Conservation (phyloP, 1,140 invertebrate genomes). For the Vanessa atalanta region DNA sequence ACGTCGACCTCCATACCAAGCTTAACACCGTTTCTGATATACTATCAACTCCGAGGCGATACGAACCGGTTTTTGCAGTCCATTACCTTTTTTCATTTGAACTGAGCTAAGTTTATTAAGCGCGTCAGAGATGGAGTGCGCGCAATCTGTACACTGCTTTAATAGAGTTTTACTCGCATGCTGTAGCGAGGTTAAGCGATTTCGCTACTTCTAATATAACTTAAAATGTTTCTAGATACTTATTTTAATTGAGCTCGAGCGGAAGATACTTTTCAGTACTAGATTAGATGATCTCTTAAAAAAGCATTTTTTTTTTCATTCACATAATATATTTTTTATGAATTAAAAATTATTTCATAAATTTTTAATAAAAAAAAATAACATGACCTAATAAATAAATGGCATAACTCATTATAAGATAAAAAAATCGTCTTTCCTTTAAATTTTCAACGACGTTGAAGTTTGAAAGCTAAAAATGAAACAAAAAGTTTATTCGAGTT, state of each 20-base stretch:
- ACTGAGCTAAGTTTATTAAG: conserved; percentile 59
- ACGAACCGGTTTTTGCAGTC: conserved; percentile 56
- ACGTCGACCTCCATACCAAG: background rate
- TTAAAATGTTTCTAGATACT: conserved; percentile 7
- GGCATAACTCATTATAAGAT: too few species aligned
- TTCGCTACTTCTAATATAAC: conserved; percentile 19
- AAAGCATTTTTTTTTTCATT: too few species aligned
- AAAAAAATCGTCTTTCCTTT: background rate
- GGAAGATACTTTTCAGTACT: background rate
- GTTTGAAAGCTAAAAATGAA: too few species aligned
- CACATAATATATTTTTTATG: too few species aligned
- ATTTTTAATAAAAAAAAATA: too few species aligned
- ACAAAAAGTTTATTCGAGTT: background rate
- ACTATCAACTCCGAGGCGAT: conserved; percentile 24
- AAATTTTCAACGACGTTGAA: background rate
- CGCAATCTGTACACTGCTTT: conserved; percentile 24
- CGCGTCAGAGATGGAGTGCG: conserved; percentile 45
- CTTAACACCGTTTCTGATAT: conserved; percentile 20
- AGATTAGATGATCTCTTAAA: too few species aligned
- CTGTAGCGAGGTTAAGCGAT: conserved; percentile 9
- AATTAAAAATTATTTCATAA: too few species aligned
- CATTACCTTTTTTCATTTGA: conserved; percentile 65
- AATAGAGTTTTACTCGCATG: conserved; percentile 23
- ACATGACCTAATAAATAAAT: too few species aligned
- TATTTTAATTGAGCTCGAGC: conserved; percentile 1